Evolutionary conservation across 2,113 vertebrate genomes (phyloP), one percentile per base, ranked within the genome.

Genomic region (Galbula dea): DNA sequence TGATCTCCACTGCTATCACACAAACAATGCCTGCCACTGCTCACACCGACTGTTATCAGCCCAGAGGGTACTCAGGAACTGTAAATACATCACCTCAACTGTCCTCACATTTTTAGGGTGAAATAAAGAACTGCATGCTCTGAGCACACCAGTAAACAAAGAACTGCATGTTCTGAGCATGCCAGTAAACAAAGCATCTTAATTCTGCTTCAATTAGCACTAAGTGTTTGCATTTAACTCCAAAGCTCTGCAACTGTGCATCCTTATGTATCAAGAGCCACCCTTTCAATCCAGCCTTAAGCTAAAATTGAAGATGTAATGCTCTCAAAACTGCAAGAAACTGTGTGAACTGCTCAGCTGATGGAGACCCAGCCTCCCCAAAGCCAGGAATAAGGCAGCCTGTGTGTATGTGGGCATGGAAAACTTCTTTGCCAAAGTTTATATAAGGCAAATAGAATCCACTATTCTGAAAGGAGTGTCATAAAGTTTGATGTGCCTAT

Each of bases 401-500:
- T 72, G 49, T 32, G 36, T n/a, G 49, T 15, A 85, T 55, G 26
- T 7, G 14, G 86, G 62, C 74, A 79, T 66, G 75, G 91, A 94
- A 94, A 94, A 89, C 18, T 67, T 67, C 67, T 76, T 27, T 9
- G 6, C 83, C 83, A 69, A 76, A 37, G 52, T 79, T 90, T 76
- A 84, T 76, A n/a, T 29, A 69, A 80, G 89, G 72, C 77, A 93
- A 93, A 94, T 4, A 85, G 34, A 94, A 79, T 69, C 67, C 52
- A 66, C 46, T 54, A 3, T 85, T 85, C 80, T 71, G 77, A 63
- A 84, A 52, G 43, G 30, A 80, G 46, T 36, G 51, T 83, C 81
- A 62, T 86, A 71, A 92, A 92, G 78, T 87, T 85, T 95, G 92
- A 90, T 75, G 74, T 89, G 67, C 37, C 75, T 83, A 11, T 93